Evolutionary conservation across 2,888 invertebrate genomes (phyloP), one percentile per base, ranked within the genome.

Genomic region (Plebejus argus): DNA sequence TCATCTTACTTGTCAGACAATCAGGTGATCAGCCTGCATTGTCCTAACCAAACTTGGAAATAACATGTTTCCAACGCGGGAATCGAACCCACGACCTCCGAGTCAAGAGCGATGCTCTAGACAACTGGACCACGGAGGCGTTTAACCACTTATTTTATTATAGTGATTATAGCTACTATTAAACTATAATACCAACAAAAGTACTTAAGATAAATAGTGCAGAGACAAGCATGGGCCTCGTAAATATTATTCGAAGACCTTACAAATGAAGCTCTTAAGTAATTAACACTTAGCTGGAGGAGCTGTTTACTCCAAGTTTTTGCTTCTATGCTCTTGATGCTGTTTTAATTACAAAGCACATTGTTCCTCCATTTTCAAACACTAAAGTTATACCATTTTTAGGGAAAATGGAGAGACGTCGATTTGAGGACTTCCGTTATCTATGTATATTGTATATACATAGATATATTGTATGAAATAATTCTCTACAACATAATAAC

Each of bases 181-280:
- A 45, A 45, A 20, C 20, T 66, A 28, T 66, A 18, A 66, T 18
- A 66, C 33, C 6, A 66, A 66, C 33, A 66, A 66, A 28, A 66
- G 15, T 33, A 66, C 1, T 61, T 28, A 66, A 66, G 0, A 33
- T 15, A 33, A 66, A 66, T 1, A 33, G 7, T 33, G 28, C 33
- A 28, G 28, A 20, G 28, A 66, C 15, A 18, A 33, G 6, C 6
- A 15, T 66, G 66, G 6, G 28, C 66, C 33, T 28, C 28, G 66
- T 66, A 66, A 66, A 66, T 66, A 66, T 66, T 66, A 66, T 66
- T 66, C 66, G 66, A 66, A 66, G 66, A 66, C 66, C 66, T 66
- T 66, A 33, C 23, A 66, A 66, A 28, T 33, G 66, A 23, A 28
- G 28, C 66, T 66, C 66, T 66, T 66, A 66, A 66, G 66, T 66